Conservation (phyloP, 2,888 invertebrate species). For the Minunthozetes semirufus region DNA sequence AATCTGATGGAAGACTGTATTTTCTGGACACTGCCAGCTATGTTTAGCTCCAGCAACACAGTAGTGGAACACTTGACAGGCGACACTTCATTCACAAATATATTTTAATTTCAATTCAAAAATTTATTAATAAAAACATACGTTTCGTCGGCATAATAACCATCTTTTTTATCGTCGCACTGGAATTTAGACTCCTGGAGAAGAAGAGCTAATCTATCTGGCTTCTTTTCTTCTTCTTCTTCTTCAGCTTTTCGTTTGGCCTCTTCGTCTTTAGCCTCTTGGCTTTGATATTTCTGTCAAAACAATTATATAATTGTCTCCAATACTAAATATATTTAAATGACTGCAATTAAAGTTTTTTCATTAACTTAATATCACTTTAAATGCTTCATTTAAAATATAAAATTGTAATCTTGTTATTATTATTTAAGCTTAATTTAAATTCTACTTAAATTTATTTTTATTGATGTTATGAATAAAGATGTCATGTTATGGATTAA, state of each 20-base stretch:
- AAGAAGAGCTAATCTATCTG: conserved; percentile 69
- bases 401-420: background rate
- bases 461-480: too few relatives aligned
- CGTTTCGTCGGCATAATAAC: conserved; percentile 78
- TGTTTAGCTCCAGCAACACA: conserved; percentile 67
- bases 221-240: conserved; percentile 68
- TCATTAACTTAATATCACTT: too few relatives aligned
- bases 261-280: conserved; percentile 10
- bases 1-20: conserved; percentile 80
- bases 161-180: conserved; percentile 70
- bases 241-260: conserved; percentile 48
- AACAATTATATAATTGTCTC: background rate
- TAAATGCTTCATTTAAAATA: too few relatives aligned
- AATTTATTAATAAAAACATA: background rate
- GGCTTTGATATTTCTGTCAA: background rate
- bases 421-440: too few relatives aligned
- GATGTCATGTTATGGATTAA: too few relatives aligned
- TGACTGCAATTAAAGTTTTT: too few relatives aligned
- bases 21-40: conserved; percentile 83
- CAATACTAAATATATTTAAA: too few relatives aligned
- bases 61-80: conserved; percentile 87
- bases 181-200: conserved; percentile 76
- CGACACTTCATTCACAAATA: conserved; percentile 55
- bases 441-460: too few relatives aligned
- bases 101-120: background rate